A percentile compares a stretch with the other conserved stretches of the same genome.
phyloP scores from a whole-genome alignment of 2,113 vertebrate species.

The Istiophorus platypterus region DNA sequence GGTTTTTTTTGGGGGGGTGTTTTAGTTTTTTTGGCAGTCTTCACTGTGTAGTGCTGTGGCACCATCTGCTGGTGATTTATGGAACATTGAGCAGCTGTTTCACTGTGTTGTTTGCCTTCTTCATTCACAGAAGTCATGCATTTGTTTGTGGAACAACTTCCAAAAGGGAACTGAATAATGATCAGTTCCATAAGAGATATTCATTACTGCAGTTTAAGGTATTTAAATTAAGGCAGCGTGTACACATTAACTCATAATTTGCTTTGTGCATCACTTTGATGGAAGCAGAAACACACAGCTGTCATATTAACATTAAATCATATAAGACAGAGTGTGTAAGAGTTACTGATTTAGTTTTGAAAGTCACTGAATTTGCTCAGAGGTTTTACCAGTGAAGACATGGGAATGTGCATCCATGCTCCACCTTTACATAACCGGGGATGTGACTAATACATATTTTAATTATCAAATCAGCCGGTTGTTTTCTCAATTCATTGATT shows the following conservation, averaged over 20 bases:
- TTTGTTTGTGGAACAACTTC: not conserved
- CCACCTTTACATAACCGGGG: too few species aligned
- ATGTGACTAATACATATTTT: too few species aligned
- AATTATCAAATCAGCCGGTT: too few species aligned
- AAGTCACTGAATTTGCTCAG: not conserved
- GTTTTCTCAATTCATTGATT: too few species aligned
- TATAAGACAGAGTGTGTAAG: not conserved
- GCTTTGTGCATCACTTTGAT: not conserved
- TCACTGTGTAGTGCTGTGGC: conserved; percentile 37
- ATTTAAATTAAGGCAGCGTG: not conserved
- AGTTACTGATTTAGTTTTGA: not conserved
- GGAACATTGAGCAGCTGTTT: conserved; percentile 13
- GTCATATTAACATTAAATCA: not conserved
- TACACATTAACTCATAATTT: not conserved
- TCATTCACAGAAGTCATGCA: not conserved
- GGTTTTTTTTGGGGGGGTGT: not conserved
- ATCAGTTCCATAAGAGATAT: not conserved
- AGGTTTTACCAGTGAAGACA: not conserved
- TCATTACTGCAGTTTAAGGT: not conserved
- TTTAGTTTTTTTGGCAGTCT: too few species aligned
- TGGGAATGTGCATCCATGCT: too few species aligned
- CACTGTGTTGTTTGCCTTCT: not conserved
- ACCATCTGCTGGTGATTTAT: conserved; percentile 75
- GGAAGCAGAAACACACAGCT: not conserved
- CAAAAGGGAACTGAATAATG: too few species aligned